Conservation (phyloP, 2,113 vertebrate species). For the Tragelaphus strepsiceros region DNA sequence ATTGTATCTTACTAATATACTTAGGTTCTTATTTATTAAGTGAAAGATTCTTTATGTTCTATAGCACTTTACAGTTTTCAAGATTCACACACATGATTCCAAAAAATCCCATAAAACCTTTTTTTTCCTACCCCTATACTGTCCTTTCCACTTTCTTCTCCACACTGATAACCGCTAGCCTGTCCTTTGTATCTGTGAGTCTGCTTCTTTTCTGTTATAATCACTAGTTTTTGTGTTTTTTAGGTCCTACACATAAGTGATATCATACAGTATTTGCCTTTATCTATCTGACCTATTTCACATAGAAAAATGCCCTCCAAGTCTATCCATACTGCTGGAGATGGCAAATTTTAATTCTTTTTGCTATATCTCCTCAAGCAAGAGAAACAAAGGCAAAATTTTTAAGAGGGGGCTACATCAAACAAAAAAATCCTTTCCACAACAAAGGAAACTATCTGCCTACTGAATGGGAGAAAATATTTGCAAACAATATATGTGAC, state of each 20-base stretch:
- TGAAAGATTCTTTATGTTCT: background rate
- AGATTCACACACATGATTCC: background rate
- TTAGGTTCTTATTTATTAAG: background rate
- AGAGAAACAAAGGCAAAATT: background rate
- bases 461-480: background rate
- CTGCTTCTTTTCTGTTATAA: background rate
- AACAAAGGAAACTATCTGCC: background rate
- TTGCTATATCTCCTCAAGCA: background rate
- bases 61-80: background rate
- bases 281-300: background rate
- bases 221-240: background rate
- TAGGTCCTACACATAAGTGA: background rate
- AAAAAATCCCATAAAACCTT: background rate
- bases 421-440: background rate
- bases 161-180: background rate
- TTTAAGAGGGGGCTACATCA: background rate
- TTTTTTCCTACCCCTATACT: background rate
- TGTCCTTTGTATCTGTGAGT: background rate
- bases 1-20: background rate
- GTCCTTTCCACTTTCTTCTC: background rate
- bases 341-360: background rate
- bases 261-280: background rate
- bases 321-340: background rate
- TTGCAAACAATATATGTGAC: background rate
- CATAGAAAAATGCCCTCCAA: background rate